A percentile compares a stretch with the other conserved stretches of the same genome.
Evolutionary conservation across 2,888 invertebrate genomes (phyloP).

Genomic region (Heliconius ismenius): DNA sequence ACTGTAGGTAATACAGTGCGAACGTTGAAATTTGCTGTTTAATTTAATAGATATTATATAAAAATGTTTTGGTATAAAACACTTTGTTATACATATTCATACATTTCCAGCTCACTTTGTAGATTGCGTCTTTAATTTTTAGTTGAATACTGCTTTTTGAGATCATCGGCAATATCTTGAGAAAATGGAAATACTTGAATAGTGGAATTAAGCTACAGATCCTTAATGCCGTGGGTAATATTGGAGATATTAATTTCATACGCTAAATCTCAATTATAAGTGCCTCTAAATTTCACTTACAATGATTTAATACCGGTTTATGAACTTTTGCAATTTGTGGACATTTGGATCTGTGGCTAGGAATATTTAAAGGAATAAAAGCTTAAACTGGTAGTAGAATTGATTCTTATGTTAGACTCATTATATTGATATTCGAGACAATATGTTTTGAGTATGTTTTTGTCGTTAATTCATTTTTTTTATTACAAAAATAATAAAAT

Average conservation of each 20-base stretch:
- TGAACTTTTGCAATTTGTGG: constrained; percentile 7
- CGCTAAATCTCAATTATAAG: constrained; percentile 23
- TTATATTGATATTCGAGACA: no score
- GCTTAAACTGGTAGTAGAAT: not conserved
- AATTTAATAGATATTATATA: not conserved
- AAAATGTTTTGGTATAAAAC: no score
- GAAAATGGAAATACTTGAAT: not conserved
- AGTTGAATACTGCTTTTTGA: no score
- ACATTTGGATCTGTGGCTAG: not conserved
- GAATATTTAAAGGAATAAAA: not conserved
- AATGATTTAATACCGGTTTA: constrained; percentile 12
- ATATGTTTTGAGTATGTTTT: no score
- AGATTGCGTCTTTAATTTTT: no score
- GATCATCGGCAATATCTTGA: not conserved
- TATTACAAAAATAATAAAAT: no score
- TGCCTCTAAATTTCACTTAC: constrained; percentile 22
- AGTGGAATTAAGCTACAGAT: not conserved
- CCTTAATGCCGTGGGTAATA: not conserved
- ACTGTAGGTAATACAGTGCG: not conserved
- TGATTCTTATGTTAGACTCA: not conserved
- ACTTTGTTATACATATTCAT: no score
- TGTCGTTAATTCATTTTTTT: no score
- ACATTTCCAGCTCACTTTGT: no score
- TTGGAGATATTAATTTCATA: constrained; percentile 34
- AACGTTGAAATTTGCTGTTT: not conserved